phyloP scores from a whole-genome alignment of 2,888 invertebrate genomes.

The Herminia tarsipennalis region DNA sequence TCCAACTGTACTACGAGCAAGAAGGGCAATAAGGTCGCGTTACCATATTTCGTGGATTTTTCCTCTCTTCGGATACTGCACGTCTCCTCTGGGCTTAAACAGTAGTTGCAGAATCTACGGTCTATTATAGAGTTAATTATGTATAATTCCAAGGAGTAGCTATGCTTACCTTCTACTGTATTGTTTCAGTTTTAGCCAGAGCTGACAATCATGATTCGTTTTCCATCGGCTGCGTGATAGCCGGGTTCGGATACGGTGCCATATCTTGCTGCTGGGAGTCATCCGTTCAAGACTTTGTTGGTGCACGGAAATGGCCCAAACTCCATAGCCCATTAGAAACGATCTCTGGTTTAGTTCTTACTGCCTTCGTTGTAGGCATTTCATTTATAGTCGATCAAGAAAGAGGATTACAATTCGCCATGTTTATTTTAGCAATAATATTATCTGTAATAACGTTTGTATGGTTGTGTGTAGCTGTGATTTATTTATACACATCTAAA shows the following conservation, averaged over 20 bases:
- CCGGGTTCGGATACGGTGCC: constrained; percentile 81
- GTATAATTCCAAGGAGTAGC: too few species aligned
- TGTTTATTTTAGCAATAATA: constrained; percentile 65
- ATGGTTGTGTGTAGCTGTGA: constrained; percentile 64
- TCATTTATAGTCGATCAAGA: constrained; percentile 59
- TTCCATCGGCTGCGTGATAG: constrained; percentile 79
- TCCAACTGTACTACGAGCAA: too few species aligned
- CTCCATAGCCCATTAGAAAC: constrained; percentile 79
- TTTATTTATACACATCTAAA: constrained; percentile 64
- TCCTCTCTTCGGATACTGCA: too few species aligned
- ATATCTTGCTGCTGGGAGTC: constrained; percentile 77
- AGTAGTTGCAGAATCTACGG: too few species aligned
- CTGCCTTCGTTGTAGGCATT: constrained; percentile 61
- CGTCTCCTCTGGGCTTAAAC: too few species aligned
- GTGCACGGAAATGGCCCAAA: constrained; percentile 78
- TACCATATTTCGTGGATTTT: too few species aligned
- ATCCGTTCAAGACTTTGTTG: constrained; percentile 76
- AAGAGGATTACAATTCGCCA: constrained; percentile 61
- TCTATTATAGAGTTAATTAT: neutral
- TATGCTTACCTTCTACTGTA: neutral
- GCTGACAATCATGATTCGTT: constrained; percentile 75
- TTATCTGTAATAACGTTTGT: constrained; percentile 60
- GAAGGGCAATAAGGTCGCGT: too few species aligned
- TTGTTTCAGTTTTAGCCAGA: constrained; percentile 69
- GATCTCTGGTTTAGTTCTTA: constrained; percentile 65